Conservation (phyloP, 2,888 invertebrate genomes). For the Byasa hedistus region DNA sequence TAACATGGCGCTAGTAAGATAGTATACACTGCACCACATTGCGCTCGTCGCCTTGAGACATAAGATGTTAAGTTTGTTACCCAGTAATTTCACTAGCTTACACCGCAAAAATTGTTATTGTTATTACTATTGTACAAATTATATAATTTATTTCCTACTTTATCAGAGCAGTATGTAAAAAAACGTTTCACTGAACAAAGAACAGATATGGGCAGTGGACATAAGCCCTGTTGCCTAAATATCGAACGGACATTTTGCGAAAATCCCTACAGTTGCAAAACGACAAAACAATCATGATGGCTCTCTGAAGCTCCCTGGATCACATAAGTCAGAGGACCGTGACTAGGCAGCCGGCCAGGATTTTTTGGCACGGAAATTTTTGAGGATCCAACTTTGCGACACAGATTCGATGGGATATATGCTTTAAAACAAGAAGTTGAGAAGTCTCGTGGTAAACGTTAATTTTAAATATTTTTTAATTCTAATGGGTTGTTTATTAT, state of each 20-base stretch:
- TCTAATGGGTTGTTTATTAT: too few species aligned
- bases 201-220: neutral
- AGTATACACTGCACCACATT: too few species aligned
- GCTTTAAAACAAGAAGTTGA: neutral
- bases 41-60: too few species aligned
- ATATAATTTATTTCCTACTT: neutral
- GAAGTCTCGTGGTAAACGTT: neutral
- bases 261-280: neutral
- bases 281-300: constrained; percentile 10
- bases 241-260: neutral
- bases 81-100: too few species aligned
- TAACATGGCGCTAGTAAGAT: too few species aligned
- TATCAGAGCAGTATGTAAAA: neutral
- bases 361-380: constrained; percentile 17
- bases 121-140: too few species aligned
- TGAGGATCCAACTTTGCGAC: constrained; percentile 10
- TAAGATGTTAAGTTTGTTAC: too few species aligned
- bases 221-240: neutral
- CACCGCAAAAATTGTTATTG: too few species aligned
- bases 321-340: constrained; percentile 16
- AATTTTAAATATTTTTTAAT: too few species aligned
- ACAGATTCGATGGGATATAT: neutral
- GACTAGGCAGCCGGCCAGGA: constrained; percentile 17
- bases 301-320: constrained; percentile 9
- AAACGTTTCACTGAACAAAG: neutral